phyloP scores from a whole-genome alignment of 2,888 invertebrate genomes.

The Congeria kusceri region DNA sequence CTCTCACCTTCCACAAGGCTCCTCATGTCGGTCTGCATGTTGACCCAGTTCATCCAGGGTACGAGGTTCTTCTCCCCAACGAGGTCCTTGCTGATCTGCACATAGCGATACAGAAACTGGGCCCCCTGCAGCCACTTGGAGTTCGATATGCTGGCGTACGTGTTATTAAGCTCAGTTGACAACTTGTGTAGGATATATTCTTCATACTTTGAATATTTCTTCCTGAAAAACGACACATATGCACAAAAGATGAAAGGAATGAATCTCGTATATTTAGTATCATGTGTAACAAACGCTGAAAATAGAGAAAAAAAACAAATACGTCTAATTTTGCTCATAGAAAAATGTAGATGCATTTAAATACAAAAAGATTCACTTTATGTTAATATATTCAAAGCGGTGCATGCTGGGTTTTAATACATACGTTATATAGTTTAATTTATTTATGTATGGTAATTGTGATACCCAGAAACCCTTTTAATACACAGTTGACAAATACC shows the following conservation, averaged over 20 bases:
- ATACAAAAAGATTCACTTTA: too few relatives aligned
- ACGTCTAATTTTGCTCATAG: too few relatives aligned
- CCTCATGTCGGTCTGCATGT: conserved; percentile 78
- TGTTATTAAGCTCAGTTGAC: conserved; percentile 77
- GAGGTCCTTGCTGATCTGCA: conserved; percentile 68
- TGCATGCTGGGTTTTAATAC: too few relatives aligned
- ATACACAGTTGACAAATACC: too few relatives aligned
- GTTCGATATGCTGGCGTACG: conserved; percentile 77
- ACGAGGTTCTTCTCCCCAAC: conserved; percentile 68
- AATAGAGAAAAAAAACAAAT: too few relatives aligned
- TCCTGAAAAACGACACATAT: conserved; percentile 64
- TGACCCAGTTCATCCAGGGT: conserved; percentile 82
- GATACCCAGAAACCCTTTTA: too few relatives aligned
- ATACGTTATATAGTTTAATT: too few relatives aligned
- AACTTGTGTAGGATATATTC: conserved; percentile 76
- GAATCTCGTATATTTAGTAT: too few relatives aligned
- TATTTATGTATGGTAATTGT: too few relatives aligned
- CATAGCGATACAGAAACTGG: conserved; percentile 76
- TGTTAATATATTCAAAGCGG: too few relatives aligned
- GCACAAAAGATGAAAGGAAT: not conserved
- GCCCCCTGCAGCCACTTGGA: conserved; percentile 82
- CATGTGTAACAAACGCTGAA: too few relatives aligned
- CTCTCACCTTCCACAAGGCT: conserved; percentile 77
- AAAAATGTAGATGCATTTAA: too few relatives aligned
- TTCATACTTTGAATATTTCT: conserved; percentile 78